A percentile compares a stretch with the other conserved stretches of the same genome.
phyloP scores from a whole-genome alignment of 2,888 invertebrate species.

The Polietes domitor region DNA sequence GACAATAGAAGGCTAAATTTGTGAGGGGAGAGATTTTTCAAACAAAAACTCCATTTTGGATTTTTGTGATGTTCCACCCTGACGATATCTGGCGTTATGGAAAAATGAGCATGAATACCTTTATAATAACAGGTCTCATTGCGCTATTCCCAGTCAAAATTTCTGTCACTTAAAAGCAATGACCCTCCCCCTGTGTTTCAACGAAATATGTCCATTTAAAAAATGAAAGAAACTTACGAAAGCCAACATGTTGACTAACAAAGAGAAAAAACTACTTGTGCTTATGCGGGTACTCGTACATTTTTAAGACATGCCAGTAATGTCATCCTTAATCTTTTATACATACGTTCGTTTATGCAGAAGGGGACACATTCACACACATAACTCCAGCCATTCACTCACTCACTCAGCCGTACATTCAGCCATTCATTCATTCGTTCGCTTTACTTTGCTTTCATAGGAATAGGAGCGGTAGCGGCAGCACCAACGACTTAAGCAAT shows the following conservation, averaged over 20 bases:
- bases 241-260: constrained; percentile 33
- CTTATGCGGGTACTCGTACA: not conserved
- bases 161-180: not conserved
- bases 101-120: too few relatives aligned
- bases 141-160: not conserved
- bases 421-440: constrained; percentile 4
- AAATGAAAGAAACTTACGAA: constrained; percentile 17
- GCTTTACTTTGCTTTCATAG: not conserved
- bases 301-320: constrained; percentile 18
- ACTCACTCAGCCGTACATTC: not conserved
- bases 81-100: too few relatives aligned
- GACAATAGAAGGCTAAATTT: too few relatives aligned
- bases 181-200: not conserved
- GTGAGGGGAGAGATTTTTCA: too few relatives aligned
- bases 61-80: too few relatives aligned
- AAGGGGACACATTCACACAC: not conserved
- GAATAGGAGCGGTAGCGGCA: not conserved
- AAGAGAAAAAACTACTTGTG: constrained; percentile 11
- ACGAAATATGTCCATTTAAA: constrained; percentile 8
- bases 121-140: too few relatives aligned
- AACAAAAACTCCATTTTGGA: too few relatives aligned
- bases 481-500: constrained; percentile 12
- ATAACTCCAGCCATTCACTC: not conserved
- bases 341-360: constrained; percentile 1
- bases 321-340: constrained; percentile 32